A percentile compares a stretch with the other conserved stretches of the same genome.
Evolutionary conservation across 1,140 invertebrate species (phyloP).

Genomic region (Psilanteris sp.): DNA sequence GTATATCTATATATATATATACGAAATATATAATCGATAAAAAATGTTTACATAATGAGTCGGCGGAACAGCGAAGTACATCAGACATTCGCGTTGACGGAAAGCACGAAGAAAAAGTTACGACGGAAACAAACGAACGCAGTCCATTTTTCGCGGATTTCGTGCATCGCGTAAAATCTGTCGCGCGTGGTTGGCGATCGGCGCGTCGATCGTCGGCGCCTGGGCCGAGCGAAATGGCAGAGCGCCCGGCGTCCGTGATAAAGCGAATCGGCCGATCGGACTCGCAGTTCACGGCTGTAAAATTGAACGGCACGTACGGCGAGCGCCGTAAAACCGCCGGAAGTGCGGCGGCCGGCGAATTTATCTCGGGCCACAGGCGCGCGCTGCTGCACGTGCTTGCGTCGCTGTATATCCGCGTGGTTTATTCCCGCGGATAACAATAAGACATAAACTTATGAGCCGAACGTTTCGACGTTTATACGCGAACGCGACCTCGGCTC

Average conservation of each 20-base stretch:
- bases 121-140: too few species aligned
- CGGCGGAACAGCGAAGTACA: too few species aligned
- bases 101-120: too few species aligned
- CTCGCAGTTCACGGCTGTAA: conserved; percentile 49
- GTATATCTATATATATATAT: too few species aligned
- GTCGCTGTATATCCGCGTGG: conserved; percentile 17
- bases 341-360: conserved; percentile 58
- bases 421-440: conserved; percentile 51
- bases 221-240: neutral
- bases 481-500: too few species aligned
- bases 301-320: conserved; percentile 59
- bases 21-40: too few species aligned
- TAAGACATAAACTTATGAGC: conserved; percentile 43
- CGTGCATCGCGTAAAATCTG: too few species aligned
- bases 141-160: too few species aligned
- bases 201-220: too few species aligned
- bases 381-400: conserved; percentile 46
- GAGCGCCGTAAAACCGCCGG: conserved; percentile 60
- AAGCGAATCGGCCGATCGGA: conserved; percentile 49
- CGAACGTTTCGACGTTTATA: conserved; percentile 33
- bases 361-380: conserved; percentile 49
- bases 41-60: too few species aligned
- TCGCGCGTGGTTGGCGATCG: too few species aligned
- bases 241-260: conserved; percentile 36
- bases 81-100: too few species aligned